These are phyloP conservation scores for Hydractinia echinata DNA, from an alignment of 30 jellyfish, hydroid and myxozoan species.

Conservation along the genomic window DNA sequence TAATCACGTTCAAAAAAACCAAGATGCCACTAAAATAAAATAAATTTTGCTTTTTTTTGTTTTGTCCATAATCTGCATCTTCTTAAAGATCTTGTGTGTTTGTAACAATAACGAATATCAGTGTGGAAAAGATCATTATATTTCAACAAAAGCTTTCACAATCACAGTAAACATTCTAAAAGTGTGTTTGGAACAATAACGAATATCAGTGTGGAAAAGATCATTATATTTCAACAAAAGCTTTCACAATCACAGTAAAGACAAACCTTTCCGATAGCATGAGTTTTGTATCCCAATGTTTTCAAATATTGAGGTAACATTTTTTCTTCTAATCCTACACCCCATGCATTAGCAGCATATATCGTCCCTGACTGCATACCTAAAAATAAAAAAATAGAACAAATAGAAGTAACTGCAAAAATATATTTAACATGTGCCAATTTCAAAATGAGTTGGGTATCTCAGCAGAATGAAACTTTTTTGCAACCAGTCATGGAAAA, in stretches of 20 bases:
- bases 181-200: too few species aligned
- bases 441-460: conserved; percentile 11
- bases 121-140: too few species aligned
- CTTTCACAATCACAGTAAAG: too few species aligned
- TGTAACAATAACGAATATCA: too few species aligned
- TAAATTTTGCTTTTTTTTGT: too few species aligned
- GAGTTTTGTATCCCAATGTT: conserved; percentile 69
- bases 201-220: too few species aligned
- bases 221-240: too few species aligned
- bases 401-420: background rate
- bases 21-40: conserved; percentile 66
- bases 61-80: too few species aligned
- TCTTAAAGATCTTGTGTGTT: too few species aligned
- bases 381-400: background rate
- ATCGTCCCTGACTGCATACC: conserved; percentile 80
- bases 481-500: conserved; percentile 30
- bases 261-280: conserved; percentile 82
- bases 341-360: conserved; percentile 90
- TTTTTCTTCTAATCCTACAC: conserved; percentile 55
- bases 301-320: conserved; percentile 69
- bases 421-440: background rate
- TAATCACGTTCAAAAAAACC: conserved; percentile 66
- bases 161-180: too few species aligned
- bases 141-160: too few species aligned
- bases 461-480: conserved; percentile 29